A percentile compares a stretch with the other conserved stretches of the same genome.
phyloP scores from a whole-genome alignment of 2,797 vertebrate genomes.

The Darevskia nairensis region DNA sequence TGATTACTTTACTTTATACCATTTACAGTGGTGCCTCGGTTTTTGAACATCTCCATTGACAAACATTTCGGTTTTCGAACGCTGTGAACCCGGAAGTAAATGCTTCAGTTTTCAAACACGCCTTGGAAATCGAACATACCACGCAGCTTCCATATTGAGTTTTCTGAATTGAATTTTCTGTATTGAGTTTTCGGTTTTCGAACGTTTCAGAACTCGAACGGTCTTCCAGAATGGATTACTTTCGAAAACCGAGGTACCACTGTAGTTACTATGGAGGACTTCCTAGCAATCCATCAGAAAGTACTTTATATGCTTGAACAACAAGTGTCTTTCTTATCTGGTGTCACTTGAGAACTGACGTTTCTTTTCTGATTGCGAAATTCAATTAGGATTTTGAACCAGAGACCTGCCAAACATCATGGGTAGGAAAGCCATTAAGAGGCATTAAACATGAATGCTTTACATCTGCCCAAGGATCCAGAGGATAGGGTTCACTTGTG shows the following conservation, averaged over 20 bases:
- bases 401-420: neutral
- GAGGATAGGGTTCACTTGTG: neutral
- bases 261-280: neutral
- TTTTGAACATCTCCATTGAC: too few species aligned
- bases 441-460: slow-evolving; percentile 28
- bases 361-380: neutral
- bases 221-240: too few species aligned
- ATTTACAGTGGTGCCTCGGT: too few species aligned
- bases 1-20: slow-evolving; percentile 18
- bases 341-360: neutral
- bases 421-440: neutral
- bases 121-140: too few species aligned
- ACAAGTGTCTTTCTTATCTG: neutral
- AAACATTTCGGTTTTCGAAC: too few species aligned
- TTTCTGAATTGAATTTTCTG: too few species aligned
- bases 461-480: neutral
- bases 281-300: neutral
- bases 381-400: neutral
- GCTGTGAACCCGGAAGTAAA: too few species aligned
- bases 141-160: too few species aligned
- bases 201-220: too few species aligned
- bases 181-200: too few species aligned
- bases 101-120: too few species aligned
- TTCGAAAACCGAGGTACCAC: too few species aligned
- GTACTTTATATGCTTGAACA: neutral